These are phyloP conservation scores for Coracopsis vasa DNA, from an alignment of 2,113 vertebrate species.

Conservation along the genomic window DNA sequence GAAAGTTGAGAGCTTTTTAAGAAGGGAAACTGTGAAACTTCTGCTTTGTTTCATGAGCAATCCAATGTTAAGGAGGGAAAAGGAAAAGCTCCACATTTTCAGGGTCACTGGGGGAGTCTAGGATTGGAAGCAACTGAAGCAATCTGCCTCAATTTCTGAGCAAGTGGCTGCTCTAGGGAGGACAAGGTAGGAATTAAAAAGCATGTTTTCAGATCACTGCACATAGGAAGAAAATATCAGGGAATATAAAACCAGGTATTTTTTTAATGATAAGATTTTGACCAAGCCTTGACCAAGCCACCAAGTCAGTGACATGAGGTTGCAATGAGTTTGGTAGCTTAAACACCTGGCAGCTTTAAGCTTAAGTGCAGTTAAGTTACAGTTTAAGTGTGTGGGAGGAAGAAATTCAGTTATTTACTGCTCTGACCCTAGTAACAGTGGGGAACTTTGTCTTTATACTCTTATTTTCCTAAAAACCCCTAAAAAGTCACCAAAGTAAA, in stretches of 20 bases:
- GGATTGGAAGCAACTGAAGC: neutral
- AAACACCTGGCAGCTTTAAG: neutral
- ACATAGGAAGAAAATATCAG: neutral
- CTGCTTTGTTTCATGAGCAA: neutral
- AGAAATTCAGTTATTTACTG: neutral
- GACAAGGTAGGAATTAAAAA: neutral
- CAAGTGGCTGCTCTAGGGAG: neutral
- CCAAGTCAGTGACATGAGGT: neutral
- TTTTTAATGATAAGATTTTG: neutral
- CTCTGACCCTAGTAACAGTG: neutral
- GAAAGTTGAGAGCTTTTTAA: neutral
- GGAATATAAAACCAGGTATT: neutral
- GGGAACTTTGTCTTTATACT: neutral
- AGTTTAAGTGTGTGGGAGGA: neutral
- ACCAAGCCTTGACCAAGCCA: neutral
- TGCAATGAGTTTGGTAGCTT: neutral
- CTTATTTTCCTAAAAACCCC: neutral
- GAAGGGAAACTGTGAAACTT: neutral
- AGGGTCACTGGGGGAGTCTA: neutral
- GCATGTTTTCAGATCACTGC: neutral
- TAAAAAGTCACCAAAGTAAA: neutral
- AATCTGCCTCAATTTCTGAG: neutral
- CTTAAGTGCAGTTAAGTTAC: no score
- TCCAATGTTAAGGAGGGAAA: rapidly evolving
- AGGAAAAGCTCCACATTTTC: neutral